Conservation (phyloP, 2,797 vertebrate genomes). For the Scyliorhinus canicula region DNA sequence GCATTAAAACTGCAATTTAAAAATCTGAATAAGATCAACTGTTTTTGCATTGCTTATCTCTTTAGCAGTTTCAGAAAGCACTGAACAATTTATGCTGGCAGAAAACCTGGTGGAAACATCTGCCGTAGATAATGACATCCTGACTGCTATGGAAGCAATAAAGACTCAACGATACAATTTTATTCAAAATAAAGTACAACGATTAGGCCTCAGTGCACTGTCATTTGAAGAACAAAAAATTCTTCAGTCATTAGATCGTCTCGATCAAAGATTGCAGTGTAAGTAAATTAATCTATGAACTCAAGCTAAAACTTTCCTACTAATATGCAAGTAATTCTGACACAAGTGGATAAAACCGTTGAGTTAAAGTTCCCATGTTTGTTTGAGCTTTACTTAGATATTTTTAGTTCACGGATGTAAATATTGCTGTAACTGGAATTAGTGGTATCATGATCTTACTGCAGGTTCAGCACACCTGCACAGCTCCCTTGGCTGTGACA, state of each 20-base stretch:
- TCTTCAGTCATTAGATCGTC: constrained; percentile 65
- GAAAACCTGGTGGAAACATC: constrained; percentile 53
- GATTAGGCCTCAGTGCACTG: constrained; percentile 50
- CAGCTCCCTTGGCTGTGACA: neutral
- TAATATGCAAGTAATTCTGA: neutral
- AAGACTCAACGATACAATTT: constrained; percentile 48
- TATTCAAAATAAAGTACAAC: constrained; percentile 42
- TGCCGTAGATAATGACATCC: constrained; percentile 52
- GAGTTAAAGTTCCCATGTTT: neutral
- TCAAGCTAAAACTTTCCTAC: neutral
- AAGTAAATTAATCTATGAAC: constrained; percentile 45
- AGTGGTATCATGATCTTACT: neutral
- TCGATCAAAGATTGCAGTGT: constrained; percentile 60
- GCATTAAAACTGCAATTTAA: neutral
- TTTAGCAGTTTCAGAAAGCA: constrained; percentile 62
- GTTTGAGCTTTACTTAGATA: neutral
- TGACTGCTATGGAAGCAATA: constrained; percentile 53
- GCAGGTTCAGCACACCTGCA: neutral
- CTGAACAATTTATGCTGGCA: constrained; percentile 57
- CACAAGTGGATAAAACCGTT: neutral
- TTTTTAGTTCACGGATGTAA: neutral
- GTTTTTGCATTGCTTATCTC: constrained; percentile 38
- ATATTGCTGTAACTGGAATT: neutral
- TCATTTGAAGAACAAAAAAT: constrained; percentile 77
- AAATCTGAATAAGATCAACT: neutral